Conservation (phyloP, 2,113 vertebrate genomes). For the Rhea pennata region DNA sequence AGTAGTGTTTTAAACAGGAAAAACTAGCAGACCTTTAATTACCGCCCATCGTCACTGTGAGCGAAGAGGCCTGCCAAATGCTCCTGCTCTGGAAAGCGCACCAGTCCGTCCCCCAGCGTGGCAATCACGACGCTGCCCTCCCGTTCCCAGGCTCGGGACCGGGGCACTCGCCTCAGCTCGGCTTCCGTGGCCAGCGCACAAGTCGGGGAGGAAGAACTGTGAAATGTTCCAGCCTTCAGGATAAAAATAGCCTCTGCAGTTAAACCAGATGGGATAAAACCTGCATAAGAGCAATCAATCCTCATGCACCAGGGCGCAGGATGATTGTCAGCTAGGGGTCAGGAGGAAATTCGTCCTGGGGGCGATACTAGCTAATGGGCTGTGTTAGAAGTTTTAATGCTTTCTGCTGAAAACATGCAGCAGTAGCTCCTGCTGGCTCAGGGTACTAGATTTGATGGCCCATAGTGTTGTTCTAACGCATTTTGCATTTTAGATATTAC, state of each 20-base stretch:
- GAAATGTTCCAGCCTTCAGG: background rate
- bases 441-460: background rate
- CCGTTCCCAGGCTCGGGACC: background rate
- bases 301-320: background rate
- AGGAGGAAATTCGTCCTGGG: background rate
- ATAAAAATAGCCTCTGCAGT: background rate
- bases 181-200: fast-evolving
- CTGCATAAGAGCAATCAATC: background rate
- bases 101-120: background rate
- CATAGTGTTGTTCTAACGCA: fast-evolving
- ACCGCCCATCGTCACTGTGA: background rate
- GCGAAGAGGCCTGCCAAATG: background rate
- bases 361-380: background rate
- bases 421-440: background rate
- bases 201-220: background rate
- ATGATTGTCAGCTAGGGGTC: background rate
- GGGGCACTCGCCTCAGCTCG: background rate
- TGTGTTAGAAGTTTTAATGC: background rate
- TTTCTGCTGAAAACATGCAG: background rate
- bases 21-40: constrained; percentile 12
- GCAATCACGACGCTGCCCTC: background rate
- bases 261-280: background rate
- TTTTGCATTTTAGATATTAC: background rate
- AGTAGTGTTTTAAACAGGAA: background rate
- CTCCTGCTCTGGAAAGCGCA: background rate